Evolutionary conservation across 2,113 vertebrate species (phyloP), one percentile per base, ranked within the genome.

Genomic region (Pseudorhombus dupliciocellatus): DNA sequence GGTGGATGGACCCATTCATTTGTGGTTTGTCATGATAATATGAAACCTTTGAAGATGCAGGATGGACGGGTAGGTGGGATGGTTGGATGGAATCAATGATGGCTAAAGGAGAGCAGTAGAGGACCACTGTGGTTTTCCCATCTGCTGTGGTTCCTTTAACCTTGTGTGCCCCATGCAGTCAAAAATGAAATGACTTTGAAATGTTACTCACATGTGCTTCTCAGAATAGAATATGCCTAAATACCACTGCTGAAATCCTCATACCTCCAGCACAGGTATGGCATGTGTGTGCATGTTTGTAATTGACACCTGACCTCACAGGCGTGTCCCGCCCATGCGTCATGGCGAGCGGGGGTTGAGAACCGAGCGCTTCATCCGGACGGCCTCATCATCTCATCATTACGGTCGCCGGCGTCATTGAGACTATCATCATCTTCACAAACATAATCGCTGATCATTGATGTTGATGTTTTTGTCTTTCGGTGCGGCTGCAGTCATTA

Each of bases 101-200:
- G 61, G 53, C 52, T 63, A 59, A 70, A 75, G 25, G 21, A 25
- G 28, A 59, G 25, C 53, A 0, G 12, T 25, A 81, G 24, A 66
- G 48, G 22, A 69, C 48, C 31, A 72, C 70, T 82, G 77, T 80
- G 82, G 80, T 56, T 75, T 74, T 71, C 71, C 86, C 80, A 88
- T 88, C 76, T 89, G 86, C 66, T 82, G 53, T 63, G 75, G 30
- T 79, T 80, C 64, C 75, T 57, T 83, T 88, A 79, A 88, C 84
- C 80, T 88, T 85, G 75, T 57, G 10, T 53, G 52, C 57, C 53
- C 59, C 40, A 64, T 58, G 9, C n/a, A 52, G 42, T 58, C 67
- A 26, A 68, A 85, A 79, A 75, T 78, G n/a, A 78, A 58, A 85
- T 75, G 40, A 51, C 20, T 60, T 50, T 61, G 11, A 64, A 50